A percentile compares a stretch with the other conserved stretches of the same genome.
These are phyloP conservation scores for Colistium nudipinnis DNA, from an alignment of 2,113 vertebrate genomes.

Conservation along the genomic window DNA sequence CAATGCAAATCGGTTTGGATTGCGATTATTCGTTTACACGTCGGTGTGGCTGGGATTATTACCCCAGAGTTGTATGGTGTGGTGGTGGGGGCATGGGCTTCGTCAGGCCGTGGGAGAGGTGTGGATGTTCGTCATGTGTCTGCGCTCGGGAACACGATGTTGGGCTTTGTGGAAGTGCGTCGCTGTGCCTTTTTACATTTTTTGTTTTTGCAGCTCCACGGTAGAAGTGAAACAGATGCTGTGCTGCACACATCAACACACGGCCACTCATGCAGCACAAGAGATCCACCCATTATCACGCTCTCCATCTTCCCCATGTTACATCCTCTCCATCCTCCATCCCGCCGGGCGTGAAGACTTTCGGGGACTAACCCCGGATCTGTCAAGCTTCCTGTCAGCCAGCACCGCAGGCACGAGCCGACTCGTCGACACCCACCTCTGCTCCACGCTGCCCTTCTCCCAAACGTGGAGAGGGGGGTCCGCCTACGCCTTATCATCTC, in stretches of 20 bases:
- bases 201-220: conserved; percentile 51
- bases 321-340: conserved; percentile 1
- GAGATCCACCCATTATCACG: conserved; percentile 55
- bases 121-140: conserved; percentile 62
- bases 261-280: conserved; percentile 68
- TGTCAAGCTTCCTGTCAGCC: conserved; percentile 49
- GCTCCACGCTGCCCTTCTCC: conserved; percentile 43
- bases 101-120: conserved; percentile 56
- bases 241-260: conserved; percentile 71
- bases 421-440: conserved; percentile 64
- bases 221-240: conserved; percentile 74
- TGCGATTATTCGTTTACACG: background rate
- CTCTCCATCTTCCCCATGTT: conserved; percentile 12
- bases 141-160: conserved; percentile 12
- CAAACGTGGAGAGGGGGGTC: conserved; percentile 5
- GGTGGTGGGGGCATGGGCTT: conserved; percentile 53
- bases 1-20: background rate
- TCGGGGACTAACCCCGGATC: background rate
- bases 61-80: conserved; percentile 24
- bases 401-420: conserved; percentile 63
- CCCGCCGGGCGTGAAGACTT: conserved; percentile 26
- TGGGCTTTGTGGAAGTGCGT: conserved; percentile 48
- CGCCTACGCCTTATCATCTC: conserved; percentile 54
- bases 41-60: background rate
- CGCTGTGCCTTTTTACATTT: conserved; percentile 67